Base-by-base conservation (phyloP, 1,140 invertebrate species). In the Drosophila chauvacae region DNA sequence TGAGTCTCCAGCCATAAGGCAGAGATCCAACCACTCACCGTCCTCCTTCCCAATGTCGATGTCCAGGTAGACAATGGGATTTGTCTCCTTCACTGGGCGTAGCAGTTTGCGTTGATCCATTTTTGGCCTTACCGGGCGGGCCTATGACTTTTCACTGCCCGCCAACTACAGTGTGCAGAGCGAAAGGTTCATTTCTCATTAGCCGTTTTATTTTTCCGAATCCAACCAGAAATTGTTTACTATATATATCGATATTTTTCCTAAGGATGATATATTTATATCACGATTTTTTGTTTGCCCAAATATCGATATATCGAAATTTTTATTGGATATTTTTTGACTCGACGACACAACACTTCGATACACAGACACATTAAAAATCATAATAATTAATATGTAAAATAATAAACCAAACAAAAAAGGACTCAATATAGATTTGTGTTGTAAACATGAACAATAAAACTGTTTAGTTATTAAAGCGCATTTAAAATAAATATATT, bases 41-140 rank as follows among this genome's bases (percentile, higher is more conserved):
- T 92, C 92, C 69, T 94, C 94, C 30, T 94, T 93, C 37, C 94
- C 95, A 78, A 97, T 94, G 73, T 93, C 93, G 61, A 97, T 94
- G 74, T 97, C 96, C 73, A 97, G 93, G 86, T 94, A 97, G 23
- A 95, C 94, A 35, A 95, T 84, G 0, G 94, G 94, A 93, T 95
- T 95, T 1, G 72, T 70, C 23, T 42, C 28, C 10, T 78, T 69
- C 11, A 90, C 81, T 1, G 85, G 73, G 13, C 59, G 42, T 16
- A 84, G 77, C 56, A 87, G 45, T 42, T 66, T 70, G 11, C 30
- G 69, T 68, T 61, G 44, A 16, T 73, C 81, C 84, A 87, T 87
- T 28, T 41, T 71, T 28, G 41, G 69, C 50, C 74, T 77, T 33
- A 33, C 28, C 23, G 57, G 75, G 45, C 23, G 51, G 77, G 44